A percentile compares a stretch with the other conserved stretches of the same genome.
These are phyloP conservation scores for Cosmorhoe ocellata DNA, from an alignment of 2,888 invertebrate species.

Conservation along the genomic window DNA sequence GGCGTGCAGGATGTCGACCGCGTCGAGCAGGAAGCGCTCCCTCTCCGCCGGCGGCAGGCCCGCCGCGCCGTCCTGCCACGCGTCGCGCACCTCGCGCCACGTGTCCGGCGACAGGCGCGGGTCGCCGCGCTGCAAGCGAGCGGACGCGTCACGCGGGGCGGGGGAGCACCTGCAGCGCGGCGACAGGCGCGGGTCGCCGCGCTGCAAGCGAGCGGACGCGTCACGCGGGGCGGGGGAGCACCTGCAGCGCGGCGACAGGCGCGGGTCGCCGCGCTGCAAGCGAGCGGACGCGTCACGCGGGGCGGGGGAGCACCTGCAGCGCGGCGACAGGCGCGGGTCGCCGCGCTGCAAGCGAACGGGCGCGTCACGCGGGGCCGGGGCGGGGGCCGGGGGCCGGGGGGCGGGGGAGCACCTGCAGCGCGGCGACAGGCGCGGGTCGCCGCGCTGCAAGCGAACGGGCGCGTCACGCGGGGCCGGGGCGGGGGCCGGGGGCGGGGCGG, in stretches of 20 bases:
- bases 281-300: conserved; percentile 32
- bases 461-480: no score
- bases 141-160: no score
- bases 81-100: conserved; percentile 79
- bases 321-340: conserved; percentile 27
- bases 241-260: conserved; percentile 8
- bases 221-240: conserved; percentile 26
- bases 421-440: conserved; percentile 50
- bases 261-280: conserved; percentile 25
- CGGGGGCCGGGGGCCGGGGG: no score
- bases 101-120: conserved; percentile 65
- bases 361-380: conserved; percentile 26
- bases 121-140: conserved; percentile 46
- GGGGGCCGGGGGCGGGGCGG: no score
- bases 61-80: conserved; percentile 77
- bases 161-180: conserved; percentile 40
- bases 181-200: conserved; percentile 20
- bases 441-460: conserved; percentile 39
- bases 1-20: conserved; percentile 22
- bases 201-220: conserved; percentile 34
- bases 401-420: no score
- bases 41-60: conserved; percentile 21
- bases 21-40: conserved; percentile 14
- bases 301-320: conserved; percentile 33
- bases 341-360: no score